phyloP scores from a whole-genome alignment of 2,797 vertebrate genomes.

The Anguilla megastoma region DNA sequence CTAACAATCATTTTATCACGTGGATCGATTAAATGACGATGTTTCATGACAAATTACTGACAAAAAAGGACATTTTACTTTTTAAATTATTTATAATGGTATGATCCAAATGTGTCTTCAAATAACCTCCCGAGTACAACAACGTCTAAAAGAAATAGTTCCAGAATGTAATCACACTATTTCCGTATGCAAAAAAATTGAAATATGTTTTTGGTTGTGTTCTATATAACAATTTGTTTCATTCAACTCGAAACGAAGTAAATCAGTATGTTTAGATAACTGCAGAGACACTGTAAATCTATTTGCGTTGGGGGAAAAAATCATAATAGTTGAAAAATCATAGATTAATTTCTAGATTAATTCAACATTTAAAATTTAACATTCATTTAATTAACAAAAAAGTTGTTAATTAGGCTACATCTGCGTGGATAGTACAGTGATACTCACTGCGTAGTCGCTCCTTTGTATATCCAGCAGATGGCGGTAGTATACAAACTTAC shows the following conservation, averaged over 20 bases:
- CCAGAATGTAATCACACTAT: slow-evolving; percentile 16
- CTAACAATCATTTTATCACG: background rate
- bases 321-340: too few species aligned
- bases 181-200: background rate
- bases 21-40: background rate
- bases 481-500: slow-evolving; percentile 46
- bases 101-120: slow-evolving; percentile 31
- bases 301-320: too few species aligned
- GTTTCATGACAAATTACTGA: too few species aligned
- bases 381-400: background rate
- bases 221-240: too few species aligned
- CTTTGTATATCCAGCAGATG: slow-evolving; percentile 47
- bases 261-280: too few species aligned
- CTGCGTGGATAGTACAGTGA: background rate
- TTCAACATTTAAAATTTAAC: background rate
- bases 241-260: too few species aligned
- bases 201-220: too few species aligned
- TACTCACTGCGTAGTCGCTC: background rate
- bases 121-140: slow-evolving; percentile 26
- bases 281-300: too few species aligned
- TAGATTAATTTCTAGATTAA: background rate
- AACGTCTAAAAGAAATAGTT: slow-evolving; percentile 3
- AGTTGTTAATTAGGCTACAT: too few species aligned
- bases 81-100: slow-evolving; percentile 20
- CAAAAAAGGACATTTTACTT: too few species aligned